Percentiles rank a stretch among this genome's conserved stretches.
phyloP scores from a whole-genome alignment of 2,888 invertebrate genomes.

The Eutolmus rufibarbis region DNA sequence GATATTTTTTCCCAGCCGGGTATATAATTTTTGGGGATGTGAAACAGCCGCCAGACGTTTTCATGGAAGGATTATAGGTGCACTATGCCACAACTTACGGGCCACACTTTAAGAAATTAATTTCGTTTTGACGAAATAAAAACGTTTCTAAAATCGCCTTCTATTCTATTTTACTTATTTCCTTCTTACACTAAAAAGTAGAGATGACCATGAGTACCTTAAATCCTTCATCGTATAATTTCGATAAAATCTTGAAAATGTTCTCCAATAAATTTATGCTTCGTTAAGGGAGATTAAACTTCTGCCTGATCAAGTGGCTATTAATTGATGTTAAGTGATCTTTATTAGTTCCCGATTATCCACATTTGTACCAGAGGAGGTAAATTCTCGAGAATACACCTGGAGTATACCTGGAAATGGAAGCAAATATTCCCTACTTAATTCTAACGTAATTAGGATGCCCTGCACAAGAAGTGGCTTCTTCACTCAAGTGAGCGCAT shows the following conservation, averaged over 20 bases:
- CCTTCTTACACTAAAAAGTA: too few species aligned
- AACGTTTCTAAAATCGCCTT: too few species aligned
- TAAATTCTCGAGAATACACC: background rate
- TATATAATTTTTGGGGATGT: background rate
- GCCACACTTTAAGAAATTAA: too few species aligned
- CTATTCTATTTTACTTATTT: too few species aligned
- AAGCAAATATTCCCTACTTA: background rate
- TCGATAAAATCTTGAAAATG: too few species aligned
- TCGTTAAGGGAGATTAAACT: background rate
- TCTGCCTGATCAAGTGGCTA: background rate
- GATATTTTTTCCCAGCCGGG: background rate
- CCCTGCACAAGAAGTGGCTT: too few species aligned
- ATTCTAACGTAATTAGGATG: background rate
- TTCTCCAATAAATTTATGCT: background rate
- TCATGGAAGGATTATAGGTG: too few species aligned
- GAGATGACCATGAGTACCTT: too few species aligned
- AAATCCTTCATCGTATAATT: too few species aligned
- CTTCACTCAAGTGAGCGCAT: background rate
- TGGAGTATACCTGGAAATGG: background rate
- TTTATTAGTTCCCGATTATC: background rate
- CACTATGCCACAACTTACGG: too few species aligned
- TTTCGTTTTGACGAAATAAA: too few species aligned
- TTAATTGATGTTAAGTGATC: background rate
- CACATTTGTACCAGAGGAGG: background rate
- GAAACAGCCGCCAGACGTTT: too few species aligned